Evolutionary conservation across 2,797 vertebrate species (phyloP).

Genomic region (Columba guinea): DNA sequence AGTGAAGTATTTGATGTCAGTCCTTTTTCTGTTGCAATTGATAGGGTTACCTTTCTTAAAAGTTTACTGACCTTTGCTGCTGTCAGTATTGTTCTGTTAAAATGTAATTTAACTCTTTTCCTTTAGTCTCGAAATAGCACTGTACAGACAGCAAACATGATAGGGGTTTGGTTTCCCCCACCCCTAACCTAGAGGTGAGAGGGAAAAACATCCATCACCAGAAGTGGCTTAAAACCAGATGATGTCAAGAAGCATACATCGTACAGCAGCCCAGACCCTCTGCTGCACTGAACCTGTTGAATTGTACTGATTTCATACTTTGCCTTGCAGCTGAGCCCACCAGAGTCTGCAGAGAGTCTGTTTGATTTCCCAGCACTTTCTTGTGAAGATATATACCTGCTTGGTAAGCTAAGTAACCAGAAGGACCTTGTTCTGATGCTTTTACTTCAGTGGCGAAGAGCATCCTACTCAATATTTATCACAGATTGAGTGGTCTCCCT

Average conservation of each 20-base stretch:
- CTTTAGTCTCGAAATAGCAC: slow-evolving; percentile 56
- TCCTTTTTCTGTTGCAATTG: slow-evolving; percentile 57
- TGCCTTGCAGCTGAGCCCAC: background rate
- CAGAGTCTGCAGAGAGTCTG: background rate
- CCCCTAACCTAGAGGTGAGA: background rate
- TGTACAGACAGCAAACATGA: slow-evolving; percentile 24
- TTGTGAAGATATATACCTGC: background rate
- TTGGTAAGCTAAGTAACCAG: background rate
- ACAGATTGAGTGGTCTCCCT: background rate
- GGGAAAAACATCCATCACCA: slow-evolving; percentile 38
- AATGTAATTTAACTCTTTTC: slow-evolving; percentile 45
- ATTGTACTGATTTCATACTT: background rate
- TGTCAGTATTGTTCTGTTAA: slow-evolving; percentile 35
- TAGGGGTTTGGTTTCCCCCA: background rate
- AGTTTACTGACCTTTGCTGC: slow-evolving; percentile 29
- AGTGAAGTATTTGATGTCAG: slow-evolving; percentile 63
- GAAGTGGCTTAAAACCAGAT: background rate
- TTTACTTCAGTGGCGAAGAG: background rate
- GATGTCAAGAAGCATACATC: background rate
- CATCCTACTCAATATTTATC: background rate
- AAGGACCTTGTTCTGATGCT: background rate
- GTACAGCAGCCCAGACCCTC: background rate
- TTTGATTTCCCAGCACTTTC: background rate
- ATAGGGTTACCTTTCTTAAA: slow-evolving; percentile 44
- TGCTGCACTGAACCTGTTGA: background rate